These are phyloP conservation scores for Polyommatus icarus DNA, from an alignment of 2,888 invertebrate genomes.

Conservation along the genomic window DNA sequence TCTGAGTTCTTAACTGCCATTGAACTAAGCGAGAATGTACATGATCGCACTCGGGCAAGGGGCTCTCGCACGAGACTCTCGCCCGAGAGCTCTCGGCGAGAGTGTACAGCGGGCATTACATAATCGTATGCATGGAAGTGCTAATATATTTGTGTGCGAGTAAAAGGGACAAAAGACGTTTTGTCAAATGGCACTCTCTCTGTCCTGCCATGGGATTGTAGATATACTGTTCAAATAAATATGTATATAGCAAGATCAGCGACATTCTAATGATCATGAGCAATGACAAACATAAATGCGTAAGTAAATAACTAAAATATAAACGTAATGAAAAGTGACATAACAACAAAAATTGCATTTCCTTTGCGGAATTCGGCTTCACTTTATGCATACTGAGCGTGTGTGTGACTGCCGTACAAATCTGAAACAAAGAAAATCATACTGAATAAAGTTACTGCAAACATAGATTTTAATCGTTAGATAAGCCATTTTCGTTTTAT, in stretches of 20 bases:
- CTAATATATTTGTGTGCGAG: not conserved
- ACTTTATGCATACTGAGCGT: conserved; percentile 7
- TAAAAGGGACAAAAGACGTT: not conserved
- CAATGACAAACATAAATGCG: conserved; percentile 7
- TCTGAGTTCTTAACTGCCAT: no score
- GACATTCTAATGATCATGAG: not conserved
- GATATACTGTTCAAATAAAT: not conserved
- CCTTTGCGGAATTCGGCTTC: not conserved
- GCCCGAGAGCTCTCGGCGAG: no score
- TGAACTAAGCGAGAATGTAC: no score
- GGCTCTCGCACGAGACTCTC: no score
- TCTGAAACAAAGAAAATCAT: conserved; percentile 9
- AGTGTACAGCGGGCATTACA: no score
- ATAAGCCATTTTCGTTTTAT: not conserved
- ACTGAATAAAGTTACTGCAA: not conserved
- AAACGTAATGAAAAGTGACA: conserved; percentile 9
- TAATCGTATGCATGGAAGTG: no score
- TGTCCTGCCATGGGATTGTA: no score
- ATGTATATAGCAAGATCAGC: conserved; percentile 3
- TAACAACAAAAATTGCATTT: conserved; percentile 19
- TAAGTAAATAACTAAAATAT: not conserved
- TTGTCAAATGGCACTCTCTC: not conserved
- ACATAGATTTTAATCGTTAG: not conserved
- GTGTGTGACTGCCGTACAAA: conserved; percentile 14
- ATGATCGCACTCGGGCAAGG: no score